Conservation (phyloP, 2,888 invertebrate species). For the Chloromyia formosa region DNA sequence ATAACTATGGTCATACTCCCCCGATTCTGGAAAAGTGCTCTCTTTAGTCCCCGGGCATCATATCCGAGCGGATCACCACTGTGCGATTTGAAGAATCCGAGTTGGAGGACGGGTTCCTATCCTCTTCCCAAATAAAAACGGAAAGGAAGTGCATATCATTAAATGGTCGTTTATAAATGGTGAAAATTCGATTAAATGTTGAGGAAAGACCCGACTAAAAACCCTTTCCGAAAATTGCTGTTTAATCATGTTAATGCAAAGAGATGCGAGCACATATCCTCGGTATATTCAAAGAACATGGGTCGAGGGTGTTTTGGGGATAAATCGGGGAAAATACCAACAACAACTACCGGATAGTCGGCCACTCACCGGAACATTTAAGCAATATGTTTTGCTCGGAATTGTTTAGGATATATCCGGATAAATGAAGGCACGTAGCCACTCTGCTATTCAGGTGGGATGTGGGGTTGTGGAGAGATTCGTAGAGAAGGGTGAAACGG, state of each 20-base stretch:
- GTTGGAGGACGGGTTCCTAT: too few species aligned
- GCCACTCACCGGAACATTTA: conserved; percentile 39
- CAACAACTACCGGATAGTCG: conserved; percentile 20
- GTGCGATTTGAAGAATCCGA: neutral
- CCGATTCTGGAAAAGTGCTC: too few species aligned
- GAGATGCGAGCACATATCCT: conserved; percentile 16
- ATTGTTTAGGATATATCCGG: conserved; percentile 29
- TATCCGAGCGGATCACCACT: neutral
- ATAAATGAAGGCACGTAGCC: conserved; percentile 42
- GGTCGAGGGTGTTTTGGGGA: neutral
- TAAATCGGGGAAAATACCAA: neutral
- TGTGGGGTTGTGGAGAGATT: too few species aligned
- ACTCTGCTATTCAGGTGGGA: too few species aligned
- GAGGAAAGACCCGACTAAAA: conserved; percentile 7
- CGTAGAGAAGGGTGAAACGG: too few species aligned
- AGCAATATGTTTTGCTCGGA: conserved; percentile 20
- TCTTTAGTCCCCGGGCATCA: too few species aligned
- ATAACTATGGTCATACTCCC: neutral
- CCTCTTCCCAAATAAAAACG: too few species aligned
- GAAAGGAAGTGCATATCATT: conserved; percentile 41
- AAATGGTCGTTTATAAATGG: conserved; percentile 42
- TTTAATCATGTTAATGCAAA: conserved; percentile 42
- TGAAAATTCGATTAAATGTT: conserved; percentile 40
- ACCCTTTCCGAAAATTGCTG: conserved; percentile 44
- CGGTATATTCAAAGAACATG: too few species aligned